Base-by-base conservation (phyloP, 2,113 vertebrate genomes). In the Sander vitreus region DNA sequence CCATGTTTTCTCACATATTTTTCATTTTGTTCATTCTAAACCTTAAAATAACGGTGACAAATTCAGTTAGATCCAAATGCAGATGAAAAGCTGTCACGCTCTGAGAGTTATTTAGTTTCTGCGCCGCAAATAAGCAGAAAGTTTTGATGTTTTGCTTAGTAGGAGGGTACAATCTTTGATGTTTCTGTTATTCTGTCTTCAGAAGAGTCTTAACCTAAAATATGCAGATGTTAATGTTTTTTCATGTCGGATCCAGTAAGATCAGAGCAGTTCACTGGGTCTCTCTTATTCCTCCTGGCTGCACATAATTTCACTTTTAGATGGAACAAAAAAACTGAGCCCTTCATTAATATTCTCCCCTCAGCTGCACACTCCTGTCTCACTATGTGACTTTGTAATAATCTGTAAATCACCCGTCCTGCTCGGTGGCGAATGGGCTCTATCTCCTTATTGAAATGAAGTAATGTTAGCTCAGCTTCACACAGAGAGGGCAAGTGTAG, bases 401-500 rank as follows among this genome's bases (percentile, higher is more conserved):
- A 70, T 77, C 59, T 78, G 50, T 85, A 80, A 87, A 84, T 90
- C 76, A 78, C 53, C 48, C 57, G 62, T 43, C 58, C 19, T 73
- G 66, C 68, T 76, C 10, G 7, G 75, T 36, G 72, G 64, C 72
- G 81, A 60, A 86, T 16, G 23, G 25, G 50, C 6, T 62, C 67
- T 55, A 10, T 85, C 53, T 81, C 16, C 51, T 76, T 64, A 45
- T 68, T 76, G 64, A 83, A 83, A 88, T 85, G 67, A 88, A 75
- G 76, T 88, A 67, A 86, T 78, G 76, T 81, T 78, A 74, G 80
- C 83, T 83, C 58, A 80, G 74, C 58, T 73, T 85, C 71, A 66
- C 67, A 51, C 19, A 27, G 80, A 80, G 89, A 80, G 64, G 76
- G 64, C 85, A 84, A 85, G 77, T 71, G 30, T 68, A 78, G 80